Evolutionary conservation across 2,888 invertebrate genomes (phyloP), one percentile per base, ranked within the genome.

Genomic region (Netelia virgata): DNA sequence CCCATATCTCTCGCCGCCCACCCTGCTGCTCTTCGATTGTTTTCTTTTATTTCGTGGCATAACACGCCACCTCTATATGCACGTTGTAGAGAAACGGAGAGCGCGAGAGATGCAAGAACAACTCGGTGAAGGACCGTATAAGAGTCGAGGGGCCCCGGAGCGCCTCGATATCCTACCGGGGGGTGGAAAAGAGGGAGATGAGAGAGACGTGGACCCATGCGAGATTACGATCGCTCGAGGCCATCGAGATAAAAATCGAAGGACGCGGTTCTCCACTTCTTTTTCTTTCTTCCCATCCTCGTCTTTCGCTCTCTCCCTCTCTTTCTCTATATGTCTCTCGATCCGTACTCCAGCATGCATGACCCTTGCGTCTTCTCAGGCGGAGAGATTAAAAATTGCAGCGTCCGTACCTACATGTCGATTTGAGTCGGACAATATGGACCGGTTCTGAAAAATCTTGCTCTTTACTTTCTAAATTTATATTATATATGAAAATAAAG

Each of bases 191-290:
- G 18, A 18, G 57, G 16, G 57, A 57, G 47, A 57, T n/a, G 36
- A 1, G 59, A 63, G 41, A 61, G 50, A 73, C 77, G 53, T 75
- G 79, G 85, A 75, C 83, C 77, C 47, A 61, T 66, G 79, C 80
- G 57, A 81, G 81, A 74, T 81, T 84, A 70, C 77, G 74, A 80
- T 83, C 74, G 84, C 80, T 77, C 85, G 84, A 77, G 85, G 85
- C 83, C 77, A 81, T 74, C 53, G 76, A 81, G 83, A 83, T 81
- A 74, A 80, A 77, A 77, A 83, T 74, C 82, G 78, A 82, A 86
- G 80, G 80, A 63, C 76, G 84, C 76, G 47, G 14, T 83, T 76
- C 80, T 72, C 64, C 61, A 43, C 55, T 41, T 68, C 68, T 50
- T 16, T 23, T 68, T 41, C 8, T 16, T 59, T 68, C 16, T 43